phyloP scores from a whole-genome alignment of 2,113 vertebrate species.

The Sander lucioperca region DNA sequence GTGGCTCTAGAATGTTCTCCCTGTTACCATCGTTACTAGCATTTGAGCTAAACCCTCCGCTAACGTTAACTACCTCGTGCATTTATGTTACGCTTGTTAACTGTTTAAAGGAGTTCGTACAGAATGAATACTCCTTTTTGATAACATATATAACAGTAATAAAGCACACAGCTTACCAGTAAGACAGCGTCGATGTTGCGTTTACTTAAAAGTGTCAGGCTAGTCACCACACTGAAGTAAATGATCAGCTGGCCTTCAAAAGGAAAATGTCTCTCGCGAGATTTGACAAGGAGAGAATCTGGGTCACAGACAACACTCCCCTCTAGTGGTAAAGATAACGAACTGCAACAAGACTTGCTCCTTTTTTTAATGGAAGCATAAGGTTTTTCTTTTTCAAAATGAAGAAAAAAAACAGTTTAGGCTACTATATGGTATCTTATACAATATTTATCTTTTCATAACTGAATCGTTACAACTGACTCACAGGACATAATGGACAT shows the following conservation, averaged over 20 bases:
- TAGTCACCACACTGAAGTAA: conserved; percentile 22
- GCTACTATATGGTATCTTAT: too few species aligned
- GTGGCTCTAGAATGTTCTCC: conserved; percentile 75
- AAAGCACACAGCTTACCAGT: conserved; percentile 35
- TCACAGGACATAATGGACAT: too few species aligned
- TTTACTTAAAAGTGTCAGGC: conserved; percentile 20
- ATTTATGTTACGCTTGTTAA: not conserved
- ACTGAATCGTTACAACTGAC: too few species aligned
- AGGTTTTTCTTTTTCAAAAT: not conserved
- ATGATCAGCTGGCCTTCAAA: conserved; percentile 72
- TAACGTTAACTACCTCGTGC: conserved; percentile 21
- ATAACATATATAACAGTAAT: not conserved
- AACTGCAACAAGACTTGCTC: not conserved
- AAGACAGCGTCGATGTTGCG: conserved; percentile 8
- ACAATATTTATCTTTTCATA: too few species aligned
- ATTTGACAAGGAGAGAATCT: not conserved
- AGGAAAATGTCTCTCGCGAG: conserved; percentile 55
- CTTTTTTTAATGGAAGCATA: not conserved
- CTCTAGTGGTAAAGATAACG: conserved; percentile 12
- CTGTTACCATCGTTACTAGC: conserved; percentile 76
- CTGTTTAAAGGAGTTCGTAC: not conserved
- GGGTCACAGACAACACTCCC: not conserved
- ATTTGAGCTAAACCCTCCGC: conserved; percentile 40
- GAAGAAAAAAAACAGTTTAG: not conserved
- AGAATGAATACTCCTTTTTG: not conserved